Evolutionary conservation across 2,797 vertebrate genomes (phyloP).

Genomic region (Mycteria americana): DNA sequence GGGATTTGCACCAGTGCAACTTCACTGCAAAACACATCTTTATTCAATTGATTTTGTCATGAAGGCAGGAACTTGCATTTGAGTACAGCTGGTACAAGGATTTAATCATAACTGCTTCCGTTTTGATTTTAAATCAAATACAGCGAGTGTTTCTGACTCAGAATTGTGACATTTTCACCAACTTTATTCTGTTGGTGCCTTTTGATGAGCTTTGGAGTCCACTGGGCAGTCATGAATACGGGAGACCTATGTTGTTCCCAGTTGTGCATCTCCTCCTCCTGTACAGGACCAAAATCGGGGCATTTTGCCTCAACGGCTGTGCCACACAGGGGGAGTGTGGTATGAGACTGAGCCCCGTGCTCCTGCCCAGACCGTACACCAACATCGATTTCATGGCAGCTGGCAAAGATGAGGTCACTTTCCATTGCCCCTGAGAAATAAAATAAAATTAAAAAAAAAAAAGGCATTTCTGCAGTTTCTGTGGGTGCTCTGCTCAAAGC

Average conservation of each 20-base stretch:
- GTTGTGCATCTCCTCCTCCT: background rate
- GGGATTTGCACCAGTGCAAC: background rate
- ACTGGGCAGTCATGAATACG: background rate
- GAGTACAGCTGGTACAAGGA: background rate
- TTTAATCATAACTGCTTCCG: background rate
- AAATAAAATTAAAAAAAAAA: background rate
- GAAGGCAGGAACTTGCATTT: background rate
- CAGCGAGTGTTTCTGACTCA: background rate
- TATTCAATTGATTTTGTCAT: background rate
- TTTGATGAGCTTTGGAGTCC: background rate
- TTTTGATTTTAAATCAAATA: background rate
- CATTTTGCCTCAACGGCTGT: background rate
- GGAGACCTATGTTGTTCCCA: background rate
- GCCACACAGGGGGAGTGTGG: background rate
- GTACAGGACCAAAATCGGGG: background rate
- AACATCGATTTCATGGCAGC: background rate
- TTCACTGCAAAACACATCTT: background rate
- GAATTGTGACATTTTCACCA: background rate
- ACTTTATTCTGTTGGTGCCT: background rate
- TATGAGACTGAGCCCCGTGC: background rate
- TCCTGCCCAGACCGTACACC: background rate
- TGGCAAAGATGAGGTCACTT: slow-evolving; percentile 15
- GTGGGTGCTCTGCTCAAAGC: background rate
- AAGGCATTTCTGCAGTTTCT: background rate
- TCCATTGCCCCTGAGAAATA: background rate